A percentile compares a stretch with the other conserved stretches of the same genome.
These are phyloP conservation scores for Stigmatopora nigra DNA, from an alignment of 2,113 vertebrate genomes.

Conservation along the genomic window DNA sequence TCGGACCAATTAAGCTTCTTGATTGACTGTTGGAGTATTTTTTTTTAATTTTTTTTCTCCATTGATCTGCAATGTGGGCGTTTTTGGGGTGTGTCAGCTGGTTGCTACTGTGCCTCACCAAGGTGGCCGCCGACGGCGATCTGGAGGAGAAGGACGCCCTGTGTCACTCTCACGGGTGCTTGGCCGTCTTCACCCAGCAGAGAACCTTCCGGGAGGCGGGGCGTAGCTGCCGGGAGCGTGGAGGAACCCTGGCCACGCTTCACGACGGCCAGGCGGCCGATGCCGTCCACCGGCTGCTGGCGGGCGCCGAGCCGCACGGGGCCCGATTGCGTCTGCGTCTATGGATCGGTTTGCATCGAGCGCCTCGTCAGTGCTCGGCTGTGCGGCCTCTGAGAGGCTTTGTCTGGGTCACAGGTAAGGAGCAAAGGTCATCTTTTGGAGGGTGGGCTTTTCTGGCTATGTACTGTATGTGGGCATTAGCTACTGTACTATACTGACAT, in stretches of 20 bases:
- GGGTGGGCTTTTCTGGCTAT: not conserved
- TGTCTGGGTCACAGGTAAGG: conserved; percentile 76
- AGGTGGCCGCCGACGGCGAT: conserved; percentile 13
- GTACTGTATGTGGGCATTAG: too few species aligned
- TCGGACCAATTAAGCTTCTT: not conserved
- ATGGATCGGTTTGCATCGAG: conserved; percentile 84
- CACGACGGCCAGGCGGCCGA: conserved; percentile 70
- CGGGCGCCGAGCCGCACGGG: conserved; percentile 38
- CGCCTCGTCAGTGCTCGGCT: conserved; percentile 78
- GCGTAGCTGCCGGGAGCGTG: conserved; percentile 75
- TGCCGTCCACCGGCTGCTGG: conserved; percentile 71
- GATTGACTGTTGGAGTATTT: not conserved
- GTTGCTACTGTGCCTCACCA: conserved; percentile 51
- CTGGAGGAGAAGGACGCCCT: conserved; percentile 66
- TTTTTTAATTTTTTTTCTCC: conserved; percentile 25
- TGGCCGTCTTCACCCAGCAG: conserved; percentile 73
- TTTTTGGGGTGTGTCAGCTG: conserved; percentile 24
- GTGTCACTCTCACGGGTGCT: conserved; percentile 76
- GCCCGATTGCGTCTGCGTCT: conserved; percentile 60
- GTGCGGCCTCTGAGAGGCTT: conserved; percentile 78
- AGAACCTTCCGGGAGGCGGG: conserved; percentile 80
- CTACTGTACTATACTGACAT: too few species aligned
- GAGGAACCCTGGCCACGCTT: conserved; percentile 79
- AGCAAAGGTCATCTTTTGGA: not conserved
- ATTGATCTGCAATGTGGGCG: not conserved